Evolutionary conservation across 2,797 vertebrate species (phyloP), one percentile per base, ranked within the genome.

Genomic region (Hapalemur alaotrensis): DNA sequence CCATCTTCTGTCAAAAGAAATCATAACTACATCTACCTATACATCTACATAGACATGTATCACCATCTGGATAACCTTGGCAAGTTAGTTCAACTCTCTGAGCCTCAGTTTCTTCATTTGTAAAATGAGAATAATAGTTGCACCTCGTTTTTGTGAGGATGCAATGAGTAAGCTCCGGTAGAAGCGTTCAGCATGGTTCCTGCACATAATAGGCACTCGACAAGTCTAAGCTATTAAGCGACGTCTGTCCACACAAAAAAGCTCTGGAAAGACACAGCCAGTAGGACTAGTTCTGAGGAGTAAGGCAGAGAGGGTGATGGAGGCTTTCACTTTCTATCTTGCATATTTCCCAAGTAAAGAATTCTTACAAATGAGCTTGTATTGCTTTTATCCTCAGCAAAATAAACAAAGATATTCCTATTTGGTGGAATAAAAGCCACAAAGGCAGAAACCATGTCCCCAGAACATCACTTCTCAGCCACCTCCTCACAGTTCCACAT

Each of bases 321-420:
- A 54, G 70, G 48, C 35, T 75, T 80, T 83, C 22, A 41, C 79
- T 80, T 91, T 73, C 65, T 86, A 28, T 57, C 81, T 72, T 63
- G 5, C 32, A n/a, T 38, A 79, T 59, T 96, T 90, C 52, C 20
- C 18, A 87, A 38, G 82, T 70, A 65, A 93, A 87, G 50, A 61
- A 78, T 84, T 46, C 84, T 91, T 91, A 76, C 89, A 83, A 20
- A 73, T 35, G 22, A 95, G n/a, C 30, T 41, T 43, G 5, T 32
- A 30, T 78, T 61, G 82, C 30, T 96, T 95, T 84, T 57, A 61
- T 59, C 69, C 78, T 30, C 54, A 73, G 54, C 87, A 81, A 94
- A 92, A 94, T 30, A 32, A 54, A 75, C 25, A 86, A 75, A 89
- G 38, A 43, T 48, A 65, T 38, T 85, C 54, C 69, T 78, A 0